phyloP scores from a whole-genome alignment of 2,797 vertebrate species.

The Eidolon dupreanum region DNA sequence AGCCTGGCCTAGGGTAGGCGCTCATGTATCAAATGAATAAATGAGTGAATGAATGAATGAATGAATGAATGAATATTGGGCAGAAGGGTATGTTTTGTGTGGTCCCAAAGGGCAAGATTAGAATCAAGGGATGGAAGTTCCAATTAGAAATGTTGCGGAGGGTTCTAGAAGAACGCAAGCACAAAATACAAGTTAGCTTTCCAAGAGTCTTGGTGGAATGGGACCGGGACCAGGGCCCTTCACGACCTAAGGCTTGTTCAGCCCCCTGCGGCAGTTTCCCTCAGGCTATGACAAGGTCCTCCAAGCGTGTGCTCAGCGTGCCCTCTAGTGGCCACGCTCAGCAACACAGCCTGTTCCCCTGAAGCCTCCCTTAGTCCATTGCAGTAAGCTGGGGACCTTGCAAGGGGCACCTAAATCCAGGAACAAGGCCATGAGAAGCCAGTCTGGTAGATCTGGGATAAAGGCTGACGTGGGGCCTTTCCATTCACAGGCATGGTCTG shows the following conservation, averaged over 20 bases:
- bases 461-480: not conserved
- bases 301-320: not conserved
- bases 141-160: not conserved
- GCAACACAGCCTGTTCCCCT: not conserved
- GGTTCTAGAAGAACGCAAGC: not conserved
- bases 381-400: not conserved
- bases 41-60: not conserved
- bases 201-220: not conserved
- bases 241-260: not conserved
- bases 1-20: not conserved
- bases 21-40: not conserved
- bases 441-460: not conserved
- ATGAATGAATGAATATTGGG: not conserved
- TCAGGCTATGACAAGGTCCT: accelerated
- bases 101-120: not conserved
- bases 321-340: slow-evolving; percentile 38
- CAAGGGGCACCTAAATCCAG: not conserved
- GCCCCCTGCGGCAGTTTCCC: accelerated
- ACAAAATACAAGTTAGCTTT: not conserved
- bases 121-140: not conserved
- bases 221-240: not conserved
- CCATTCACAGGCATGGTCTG: not conserved
- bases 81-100: not conserved
- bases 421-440: not conserved
- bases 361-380: accelerated